Conservation (phyloP, 2,113 vertebrate genomes). For the Craseonycteris thonglongyai region DNA sequence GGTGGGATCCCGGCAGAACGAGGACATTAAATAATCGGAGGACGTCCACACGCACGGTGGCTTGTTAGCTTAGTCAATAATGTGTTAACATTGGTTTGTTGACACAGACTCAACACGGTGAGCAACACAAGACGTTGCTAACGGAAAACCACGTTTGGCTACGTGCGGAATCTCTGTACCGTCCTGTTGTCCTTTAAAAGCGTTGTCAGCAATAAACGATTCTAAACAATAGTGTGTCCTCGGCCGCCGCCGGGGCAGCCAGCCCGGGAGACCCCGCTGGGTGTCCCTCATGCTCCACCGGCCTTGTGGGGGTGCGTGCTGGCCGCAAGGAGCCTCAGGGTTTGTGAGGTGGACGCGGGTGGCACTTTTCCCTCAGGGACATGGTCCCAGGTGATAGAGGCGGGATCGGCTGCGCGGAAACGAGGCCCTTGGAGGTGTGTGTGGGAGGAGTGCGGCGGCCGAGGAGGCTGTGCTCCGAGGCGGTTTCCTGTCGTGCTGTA, state of each 20-base stretch:
- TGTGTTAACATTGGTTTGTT: not conserved
- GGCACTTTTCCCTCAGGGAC: not conserved
- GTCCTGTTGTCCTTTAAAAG: not conserved
- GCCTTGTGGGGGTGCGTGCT: not conserved
- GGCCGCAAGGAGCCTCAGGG: not conserved
- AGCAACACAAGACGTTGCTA: not conserved
- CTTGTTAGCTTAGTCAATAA: not conserved
- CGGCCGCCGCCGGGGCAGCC: not conserved
- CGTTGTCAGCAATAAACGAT: not conserved
- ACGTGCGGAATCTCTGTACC: not conserved
- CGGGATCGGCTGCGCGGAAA: too few relatives aligned
- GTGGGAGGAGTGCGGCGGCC: not conserved
- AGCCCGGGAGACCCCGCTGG: not conserved
- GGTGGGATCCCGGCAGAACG: not conserved
- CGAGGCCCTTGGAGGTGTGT: too few relatives aligned
- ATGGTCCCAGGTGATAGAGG: not conserved
- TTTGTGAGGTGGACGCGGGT: not conserved
- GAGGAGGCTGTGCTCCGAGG: not conserved
- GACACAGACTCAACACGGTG: rapidly evolving
- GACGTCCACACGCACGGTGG: not conserved
- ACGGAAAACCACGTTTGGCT: not conserved
- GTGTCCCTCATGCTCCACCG: rapidly evolving
- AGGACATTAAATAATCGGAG: not conserved
- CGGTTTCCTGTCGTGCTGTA: not conserved
- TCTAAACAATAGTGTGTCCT: not conserved